Evolutionary conservation across 2,797 vertebrate genomes (phyloP).

Genomic region (Xiphorhynchus erythropygius): DNA sequence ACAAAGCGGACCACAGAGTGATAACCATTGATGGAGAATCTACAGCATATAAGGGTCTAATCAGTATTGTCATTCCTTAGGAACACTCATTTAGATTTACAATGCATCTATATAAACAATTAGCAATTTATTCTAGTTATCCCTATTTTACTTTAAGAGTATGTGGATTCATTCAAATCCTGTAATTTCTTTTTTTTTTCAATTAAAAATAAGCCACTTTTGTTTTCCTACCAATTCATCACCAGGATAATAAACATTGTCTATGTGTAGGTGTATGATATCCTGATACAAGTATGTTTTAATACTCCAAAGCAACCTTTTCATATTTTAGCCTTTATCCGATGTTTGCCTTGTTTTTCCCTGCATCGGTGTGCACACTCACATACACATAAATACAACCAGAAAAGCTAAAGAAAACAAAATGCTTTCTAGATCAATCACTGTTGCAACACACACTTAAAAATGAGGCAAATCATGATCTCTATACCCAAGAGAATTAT

Average conservation of each 20-base stretch:
- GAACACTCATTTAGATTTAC: background rate
- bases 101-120: background rate
- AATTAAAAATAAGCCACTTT: background rate
- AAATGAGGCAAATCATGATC: background rate
- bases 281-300: background rate
- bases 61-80: background rate
- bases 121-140: background rate
- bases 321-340: background rate
- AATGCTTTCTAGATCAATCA: background rate
- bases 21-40: background rate
- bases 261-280: background rate
- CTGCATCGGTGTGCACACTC: background rate
- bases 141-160: background rate
- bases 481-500: background rate
- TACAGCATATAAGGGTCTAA: background rate
- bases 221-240: background rate
- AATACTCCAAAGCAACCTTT: background rate
- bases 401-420: background rate
- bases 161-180: background rate
- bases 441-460: background rate
- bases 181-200: background rate
- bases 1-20: background rate
- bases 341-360: background rate
- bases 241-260: background rate
- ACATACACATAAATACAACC: background rate